A percentile compares a stretch with the other conserved stretches of the same genome.
phyloP scores from a whole-genome alignment of 2,888 invertebrate species.

The Protonemura montana region DNA sequence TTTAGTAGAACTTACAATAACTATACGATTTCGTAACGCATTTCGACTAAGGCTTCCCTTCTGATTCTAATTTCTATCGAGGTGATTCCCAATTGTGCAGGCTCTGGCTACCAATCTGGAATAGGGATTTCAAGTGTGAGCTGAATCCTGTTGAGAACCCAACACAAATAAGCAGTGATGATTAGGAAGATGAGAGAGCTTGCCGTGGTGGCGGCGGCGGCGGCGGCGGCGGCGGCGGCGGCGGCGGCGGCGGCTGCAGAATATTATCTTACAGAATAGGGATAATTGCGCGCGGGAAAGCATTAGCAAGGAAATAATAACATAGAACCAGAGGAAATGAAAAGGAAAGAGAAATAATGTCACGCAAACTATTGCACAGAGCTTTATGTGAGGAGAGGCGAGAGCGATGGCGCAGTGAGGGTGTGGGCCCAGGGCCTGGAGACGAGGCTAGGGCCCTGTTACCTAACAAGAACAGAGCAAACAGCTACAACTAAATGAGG shows the following conservation, averaged over 20 bases:
- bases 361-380: background rate
- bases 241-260: slow-evolving; percentile 17
- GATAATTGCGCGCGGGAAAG: slow-evolving; percentile 1
- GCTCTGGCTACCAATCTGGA: background rate
- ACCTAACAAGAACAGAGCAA: too few relatives aligned
- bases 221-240: background rate
- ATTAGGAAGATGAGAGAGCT: slow-evolving; percentile 32
- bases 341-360: background rate
- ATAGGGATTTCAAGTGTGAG: background rate
- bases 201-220: background rate
- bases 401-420: too few relatives aligned
- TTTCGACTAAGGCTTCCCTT: background rate
- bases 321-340: background rate
- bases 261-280: slow-evolving; percentile 13
- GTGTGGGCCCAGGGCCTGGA: too few relatives aligned
- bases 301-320: slow-evolving; percentile 13
- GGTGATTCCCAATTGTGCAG: background rate
- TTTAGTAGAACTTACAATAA: background rate
- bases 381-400: background rate
- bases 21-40: too few relatives aligned
- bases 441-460: too few relatives aligned
- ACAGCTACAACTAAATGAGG: too few relatives aligned
- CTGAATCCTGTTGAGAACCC: background rate
- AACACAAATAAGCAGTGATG: slow-evolving; percentile 35
- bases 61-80: background rate